These are phyloP conservation scores for Zaprionus gabonicus DNA, from an alignment of 1,140 invertebrate species.

Conservation along the genomic window DNA sequence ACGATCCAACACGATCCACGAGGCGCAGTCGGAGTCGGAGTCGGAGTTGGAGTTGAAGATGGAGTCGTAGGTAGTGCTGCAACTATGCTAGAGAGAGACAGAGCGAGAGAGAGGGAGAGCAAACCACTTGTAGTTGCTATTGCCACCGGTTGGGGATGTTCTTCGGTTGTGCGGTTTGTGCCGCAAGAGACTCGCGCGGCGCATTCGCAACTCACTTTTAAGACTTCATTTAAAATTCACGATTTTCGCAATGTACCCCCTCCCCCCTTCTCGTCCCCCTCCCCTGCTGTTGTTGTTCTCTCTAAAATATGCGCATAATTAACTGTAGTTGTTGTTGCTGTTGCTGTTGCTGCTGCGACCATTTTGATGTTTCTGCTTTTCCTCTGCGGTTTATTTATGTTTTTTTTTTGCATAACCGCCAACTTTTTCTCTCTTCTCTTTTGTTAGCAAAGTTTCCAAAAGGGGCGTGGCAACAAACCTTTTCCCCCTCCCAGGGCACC, in stretches of 20 bases:
- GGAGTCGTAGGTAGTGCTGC: conserved; percentile 1
- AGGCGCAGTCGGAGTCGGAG: conserved; percentile 29
- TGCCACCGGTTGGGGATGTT: conserved; percentile 13
- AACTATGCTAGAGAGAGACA: background rate
- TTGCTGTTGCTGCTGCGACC: conserved; percentile 15
- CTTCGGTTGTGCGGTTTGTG: conserved; percentile 59
- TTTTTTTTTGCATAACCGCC: conserved; percentile 41
- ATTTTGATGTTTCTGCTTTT: conserved; percentile 26
- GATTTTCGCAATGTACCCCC: conserved; percentile 44
- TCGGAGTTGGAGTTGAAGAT: conserved; percentile 11
- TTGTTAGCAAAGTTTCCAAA: background rate
- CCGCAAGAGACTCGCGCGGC: conserved; percentile 38
- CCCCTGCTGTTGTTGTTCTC: conserved; percentile 33
- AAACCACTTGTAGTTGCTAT: background rate
- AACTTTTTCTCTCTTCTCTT: conserved; percentile 6
- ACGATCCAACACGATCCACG: conserved; percentile 58
- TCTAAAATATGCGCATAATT: conserved; percentile 75
- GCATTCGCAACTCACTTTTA: conserved; percentile 69
- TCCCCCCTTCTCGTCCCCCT: background rate
- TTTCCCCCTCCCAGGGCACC: too few relatives aligned
- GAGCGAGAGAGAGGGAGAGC: background rate
- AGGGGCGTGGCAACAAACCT: too few relatives aligned
- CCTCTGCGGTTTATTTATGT: conserved; percentile 47
- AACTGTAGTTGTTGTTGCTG: conserved; percentile 44
- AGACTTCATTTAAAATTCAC: conserved; percentile 72